Evolutionary conservation across 1,140 invertebrate genomes (phyloP).

Genomic region (Mactra quadrangularis): DNA sequence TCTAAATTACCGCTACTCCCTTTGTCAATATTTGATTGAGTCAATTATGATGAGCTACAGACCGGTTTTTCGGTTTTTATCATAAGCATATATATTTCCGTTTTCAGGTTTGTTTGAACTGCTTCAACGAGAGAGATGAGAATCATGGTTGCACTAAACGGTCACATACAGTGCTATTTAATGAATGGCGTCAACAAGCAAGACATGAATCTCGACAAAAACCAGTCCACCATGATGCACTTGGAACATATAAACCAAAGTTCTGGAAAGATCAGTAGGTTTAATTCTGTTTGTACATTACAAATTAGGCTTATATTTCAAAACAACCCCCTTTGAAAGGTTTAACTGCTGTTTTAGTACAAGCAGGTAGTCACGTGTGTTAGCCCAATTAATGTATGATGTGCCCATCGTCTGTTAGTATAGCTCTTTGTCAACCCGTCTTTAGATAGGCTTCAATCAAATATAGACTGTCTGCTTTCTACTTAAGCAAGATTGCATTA

Average conservation of each 20-base stretch:
- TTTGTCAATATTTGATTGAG: too few relatives aligned
- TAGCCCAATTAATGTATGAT: neutral
- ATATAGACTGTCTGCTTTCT: too few relatives aligned
- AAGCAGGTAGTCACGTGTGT: neutral
- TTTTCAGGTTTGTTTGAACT: slow-evolving; percentile 11
- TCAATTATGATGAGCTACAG: too few relatives aligned
- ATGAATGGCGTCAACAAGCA: neutral
- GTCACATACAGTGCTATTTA: slow-evolving; percentile 7
- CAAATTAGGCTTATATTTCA: neutral
- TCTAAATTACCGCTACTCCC: too few relatives aligned
- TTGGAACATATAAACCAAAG: neutral
- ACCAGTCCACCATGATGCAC: neutral
- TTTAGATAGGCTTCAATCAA: too few relatives aligned
- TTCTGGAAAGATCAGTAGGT: slow-evolving; percentile 42
- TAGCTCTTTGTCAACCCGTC: too few relatives aligned
- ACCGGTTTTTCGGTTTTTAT: too few relatives aligned
- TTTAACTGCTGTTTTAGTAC: neutral
- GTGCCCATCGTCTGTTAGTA: neutral
- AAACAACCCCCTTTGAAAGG: neutral
- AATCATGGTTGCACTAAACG: neutral
- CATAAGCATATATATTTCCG: too few relatives aligned
- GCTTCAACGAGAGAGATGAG: neutral
- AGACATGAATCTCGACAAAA: neutral
- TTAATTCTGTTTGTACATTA: neutral
- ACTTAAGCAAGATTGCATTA: too few relatives aligned